phyloP scores from a whole-genome alignment of 2,888 invertebrate species.

The Pheosia gnoma region DNA sequence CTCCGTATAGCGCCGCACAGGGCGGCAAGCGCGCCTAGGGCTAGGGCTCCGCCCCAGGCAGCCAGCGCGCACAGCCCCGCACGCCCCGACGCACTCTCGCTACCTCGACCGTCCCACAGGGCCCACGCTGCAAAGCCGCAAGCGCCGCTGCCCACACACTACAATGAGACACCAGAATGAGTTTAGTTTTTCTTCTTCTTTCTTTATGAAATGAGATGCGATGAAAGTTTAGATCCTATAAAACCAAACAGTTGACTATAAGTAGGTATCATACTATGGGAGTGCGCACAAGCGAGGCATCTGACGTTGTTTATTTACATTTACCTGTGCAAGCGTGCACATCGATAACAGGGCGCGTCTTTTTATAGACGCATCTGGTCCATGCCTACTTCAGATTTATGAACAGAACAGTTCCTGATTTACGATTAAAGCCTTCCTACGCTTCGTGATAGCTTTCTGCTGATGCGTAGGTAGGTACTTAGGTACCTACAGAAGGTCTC shows the following conservation, averaged over 20 bases:
- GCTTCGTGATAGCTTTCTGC: too few species aligned
- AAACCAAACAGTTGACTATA: too few species aligned
- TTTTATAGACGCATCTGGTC: not conserved
- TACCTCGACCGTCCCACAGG: slow-evolving; percentile 67
- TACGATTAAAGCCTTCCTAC: too few species aligned
- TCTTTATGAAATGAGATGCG: too few species aligned
- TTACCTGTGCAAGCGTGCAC: slow-evolving; percentile 2
- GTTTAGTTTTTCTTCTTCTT: too few species aligned
- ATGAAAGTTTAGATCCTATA: too few species aligned
- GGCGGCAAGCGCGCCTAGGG: slow-evolving; percentile 59
- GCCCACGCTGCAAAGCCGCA: slow-evolving; percentile 70
- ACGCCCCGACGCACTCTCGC: slow-evolving; percentile 59
- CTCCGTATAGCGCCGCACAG: slow-evolving; percentile 57
- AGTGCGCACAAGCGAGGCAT: not conserved
- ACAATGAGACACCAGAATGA: slow-evolving; percentile 17
- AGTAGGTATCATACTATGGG: too few species aligned
- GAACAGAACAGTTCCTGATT: not conserved
- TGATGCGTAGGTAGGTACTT: too few species aligned
- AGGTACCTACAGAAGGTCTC: too few species aligned
- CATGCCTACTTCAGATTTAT: not conserved
- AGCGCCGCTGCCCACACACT: slow-evolving; percentile 63
- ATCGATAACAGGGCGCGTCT: not conserved
- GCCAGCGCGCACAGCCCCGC: slow-evolving; percentile 66
- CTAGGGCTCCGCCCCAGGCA: slow-evolving; percentile 65
- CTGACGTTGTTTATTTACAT: slow-evolving; percentile 1